phyloP scores from a whole-genome alignment of 2,113 vertebrate species.

The Potamarius usumacintae region DNA sequence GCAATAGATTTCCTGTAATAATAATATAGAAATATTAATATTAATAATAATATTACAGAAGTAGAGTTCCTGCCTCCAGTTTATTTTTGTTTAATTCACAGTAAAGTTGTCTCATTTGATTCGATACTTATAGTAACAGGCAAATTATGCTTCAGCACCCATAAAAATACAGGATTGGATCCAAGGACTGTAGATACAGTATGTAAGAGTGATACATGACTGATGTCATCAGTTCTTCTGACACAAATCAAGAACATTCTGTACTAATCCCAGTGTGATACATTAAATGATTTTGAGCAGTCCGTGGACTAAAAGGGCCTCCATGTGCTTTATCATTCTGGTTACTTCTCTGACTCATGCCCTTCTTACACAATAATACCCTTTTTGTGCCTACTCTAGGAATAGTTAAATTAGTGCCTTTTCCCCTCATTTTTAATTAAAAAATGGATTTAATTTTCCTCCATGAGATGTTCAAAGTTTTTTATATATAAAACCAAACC shows the following conservation, averaged over 20 bases:
- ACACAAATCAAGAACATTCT: neutral
- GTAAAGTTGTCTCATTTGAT: neutral
- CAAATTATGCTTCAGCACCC: neutral
- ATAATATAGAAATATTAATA: too few species aligned
- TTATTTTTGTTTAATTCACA: neutral
- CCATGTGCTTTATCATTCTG: neutral
- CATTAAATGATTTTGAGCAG: neutral
- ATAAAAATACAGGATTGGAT: neutral
- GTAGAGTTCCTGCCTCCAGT: neutral
- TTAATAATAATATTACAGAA: neutral
- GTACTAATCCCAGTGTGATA: neutral
- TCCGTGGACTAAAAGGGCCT: neutral
- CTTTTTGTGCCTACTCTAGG: neutral
- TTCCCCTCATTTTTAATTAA: neutral
- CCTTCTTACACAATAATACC: neutral
- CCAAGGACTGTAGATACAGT: neutral
- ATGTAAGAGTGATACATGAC: neutral
- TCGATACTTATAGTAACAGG: neutral
- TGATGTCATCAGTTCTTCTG: neutral
- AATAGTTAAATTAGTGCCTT: neutral
- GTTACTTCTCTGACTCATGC: neutral
- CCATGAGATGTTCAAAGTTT: neutral
- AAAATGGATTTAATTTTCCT: neutral
- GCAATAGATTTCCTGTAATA: too few species aligned
- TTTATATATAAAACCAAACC: neutral